Conservation (phyloP, 2,113 vertebrate species). For the Pheucticus melanocephalus region DNA sequence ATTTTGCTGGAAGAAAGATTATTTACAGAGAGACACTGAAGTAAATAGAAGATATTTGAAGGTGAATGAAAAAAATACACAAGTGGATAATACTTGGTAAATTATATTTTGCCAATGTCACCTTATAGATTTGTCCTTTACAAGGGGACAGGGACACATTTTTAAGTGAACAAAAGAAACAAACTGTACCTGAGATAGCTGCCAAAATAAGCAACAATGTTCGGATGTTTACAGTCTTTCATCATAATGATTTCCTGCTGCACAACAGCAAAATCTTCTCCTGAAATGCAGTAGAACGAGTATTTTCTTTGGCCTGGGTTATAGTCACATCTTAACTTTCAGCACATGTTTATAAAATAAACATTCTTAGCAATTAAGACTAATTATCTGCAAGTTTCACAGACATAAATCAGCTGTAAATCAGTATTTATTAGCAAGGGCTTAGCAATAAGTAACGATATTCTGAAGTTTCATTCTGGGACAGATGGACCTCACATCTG, state of each 20-base stretch:
- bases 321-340: not conserved
- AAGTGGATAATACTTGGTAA: not conserved
- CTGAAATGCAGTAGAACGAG: conserved; percentile 72
- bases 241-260: conserved; percentile 99
- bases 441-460: not conserved
- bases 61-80: not conserved
- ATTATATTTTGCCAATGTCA: not conserved
- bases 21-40: not conserved
- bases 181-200: conserved; percentile 94
- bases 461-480: not conserved
- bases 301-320: conserved; percentile 30
- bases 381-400: not conserved
- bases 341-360: conserved; percentile 4
- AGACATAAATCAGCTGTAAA: not conserved
- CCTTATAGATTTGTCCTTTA: not conserved
- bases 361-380: not conserved
- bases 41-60: not conserved
- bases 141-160: not conserved
- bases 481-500: not conserved
- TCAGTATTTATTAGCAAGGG: not conserved
- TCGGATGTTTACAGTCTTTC: conserved; percentile 99
- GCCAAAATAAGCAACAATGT: conserved; percentile 99
- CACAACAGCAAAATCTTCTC: conserved; percentile 98
- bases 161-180: conserved; percentile 25
- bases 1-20: not conserved